Conservation (phyloP, 2,888 invertebrate species). For the Pollenia labialis region DNA sequence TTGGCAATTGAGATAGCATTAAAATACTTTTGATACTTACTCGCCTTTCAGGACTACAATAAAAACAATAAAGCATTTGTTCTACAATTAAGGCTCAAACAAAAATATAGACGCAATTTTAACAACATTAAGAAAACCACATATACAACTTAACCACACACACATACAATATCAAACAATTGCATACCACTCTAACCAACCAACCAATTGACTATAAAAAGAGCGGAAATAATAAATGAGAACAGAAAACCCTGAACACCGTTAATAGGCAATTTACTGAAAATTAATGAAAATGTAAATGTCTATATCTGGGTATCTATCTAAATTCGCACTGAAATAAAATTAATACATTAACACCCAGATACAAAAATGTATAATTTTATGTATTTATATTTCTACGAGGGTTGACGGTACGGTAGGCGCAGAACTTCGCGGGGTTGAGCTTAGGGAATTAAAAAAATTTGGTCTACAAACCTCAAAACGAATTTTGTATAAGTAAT, state of each 20-base stretch:
- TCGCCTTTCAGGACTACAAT: conserved; percentile 2
- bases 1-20: not conserved
- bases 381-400: not conserved
- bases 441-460: too few relatives aligned
- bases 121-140: conserved; percentile 19
- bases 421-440: too few relatives aligned
- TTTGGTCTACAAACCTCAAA: too few relatives aligned
- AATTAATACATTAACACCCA: not conserved
- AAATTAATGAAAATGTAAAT: conserved; percentile 57
- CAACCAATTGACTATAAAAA: conserved; percentile 37
- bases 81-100: conserved; percentile 24
- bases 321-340: conserved; percentile 2
- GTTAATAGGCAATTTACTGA: conserved; percentile 57
- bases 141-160: not conserved
- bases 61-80: conserved; percentile 7
- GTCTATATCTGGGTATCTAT: not conserved
- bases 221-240: conserved; percentile 48
- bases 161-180: not conserved
- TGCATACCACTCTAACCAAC: conserved; percentile 10
- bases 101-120: not conserved
- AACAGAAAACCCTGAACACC: conserved; percentile 29
- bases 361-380: not conserved
- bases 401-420: too few relatives aligned
- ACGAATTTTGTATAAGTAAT: too few relatives aligned
- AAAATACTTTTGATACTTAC: not conserved